phyloP scores from a whole-genome alignment of 2,113 vertebrate genomes.

The Platycercus adscitus region DNA sequence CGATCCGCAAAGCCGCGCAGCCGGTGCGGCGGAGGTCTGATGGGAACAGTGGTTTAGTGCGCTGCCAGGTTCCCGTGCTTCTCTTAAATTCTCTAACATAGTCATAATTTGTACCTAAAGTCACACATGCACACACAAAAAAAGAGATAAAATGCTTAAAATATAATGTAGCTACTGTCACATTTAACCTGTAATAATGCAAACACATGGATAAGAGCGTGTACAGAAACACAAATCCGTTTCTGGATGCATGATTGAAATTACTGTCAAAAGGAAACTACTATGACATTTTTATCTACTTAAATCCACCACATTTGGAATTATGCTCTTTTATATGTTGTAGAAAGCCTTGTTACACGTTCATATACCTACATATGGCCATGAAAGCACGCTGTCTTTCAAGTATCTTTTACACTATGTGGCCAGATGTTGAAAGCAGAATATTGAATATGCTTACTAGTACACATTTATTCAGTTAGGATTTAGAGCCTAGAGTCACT shows the following conservation, averaged over 20 bases:
- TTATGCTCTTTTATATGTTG: neutral
- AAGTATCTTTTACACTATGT: accelerated
- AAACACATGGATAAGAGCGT: accelerated
- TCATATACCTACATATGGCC: accelerated
- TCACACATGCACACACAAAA: neutral
- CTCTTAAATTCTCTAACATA: conserved; percentile 96
- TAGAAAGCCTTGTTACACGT: neutral
- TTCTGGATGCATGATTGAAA: neutral
- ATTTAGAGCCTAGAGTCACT: neutral
- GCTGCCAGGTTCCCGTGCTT: conserved; percentile 95
- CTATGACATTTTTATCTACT: neutral
- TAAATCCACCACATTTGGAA: neutral
- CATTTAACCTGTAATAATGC: neutral
- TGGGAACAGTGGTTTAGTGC: conserved; percentile 87
- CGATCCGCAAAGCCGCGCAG: conserved; percentile 89
- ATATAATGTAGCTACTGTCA: neutral
- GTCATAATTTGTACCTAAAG: conserved; percentile 90
- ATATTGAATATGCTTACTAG: accelerated
- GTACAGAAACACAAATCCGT: neutral
- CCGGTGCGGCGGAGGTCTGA: conserved; percentile 90
- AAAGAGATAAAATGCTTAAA: neutral
- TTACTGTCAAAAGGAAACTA: neutral
- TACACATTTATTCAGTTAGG: accelerated
- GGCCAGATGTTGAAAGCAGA: neutral
- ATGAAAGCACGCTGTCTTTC: neutral